Evolutionary conservation across 1,140 invertebrate genomes (phyloP).

Genomic region (Drosophila aff.): DNA sequence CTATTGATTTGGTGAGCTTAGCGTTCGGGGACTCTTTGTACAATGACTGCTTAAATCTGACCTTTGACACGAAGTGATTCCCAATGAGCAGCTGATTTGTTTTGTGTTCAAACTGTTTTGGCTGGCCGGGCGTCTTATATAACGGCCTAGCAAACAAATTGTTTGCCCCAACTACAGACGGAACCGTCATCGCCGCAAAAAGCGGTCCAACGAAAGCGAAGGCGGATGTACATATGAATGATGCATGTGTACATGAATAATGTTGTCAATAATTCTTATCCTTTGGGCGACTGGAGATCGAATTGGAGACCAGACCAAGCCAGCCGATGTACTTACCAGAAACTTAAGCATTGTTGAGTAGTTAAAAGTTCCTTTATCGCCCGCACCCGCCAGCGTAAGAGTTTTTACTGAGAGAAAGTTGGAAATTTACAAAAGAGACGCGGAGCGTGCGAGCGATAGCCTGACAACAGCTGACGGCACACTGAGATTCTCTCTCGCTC

Average conservation of each 20-base stretch:
- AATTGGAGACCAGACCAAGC: neutral
- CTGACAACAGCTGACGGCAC: conserved; percentile 66
- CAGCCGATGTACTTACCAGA: conserved; percentile 50
- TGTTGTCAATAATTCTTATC: neutral
- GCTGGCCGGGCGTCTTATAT: conserved; percentile 12
- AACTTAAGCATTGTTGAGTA: conserved; percentile 68
- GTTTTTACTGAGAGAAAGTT: conserved; percentile 27
- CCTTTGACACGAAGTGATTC: neutral
- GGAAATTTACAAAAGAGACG: conserved; percentile 31
- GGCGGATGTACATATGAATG: no score
- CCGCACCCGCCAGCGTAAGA: conserved; percentile 61
- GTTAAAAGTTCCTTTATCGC: conserved; percentile 56
- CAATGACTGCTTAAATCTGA: neutral
- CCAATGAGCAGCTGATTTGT: conserved; percentile 17
- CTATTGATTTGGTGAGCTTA: conserved; percentile 35
- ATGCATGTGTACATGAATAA: neutral
- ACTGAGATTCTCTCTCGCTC: conserved; percentile 19
- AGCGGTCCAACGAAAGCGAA: conserved; percentile 1
- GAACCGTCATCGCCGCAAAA: conserved; percentile 60
- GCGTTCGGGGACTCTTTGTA: conserved; percentile 4
- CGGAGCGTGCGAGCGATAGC: conserved; percentile 37
- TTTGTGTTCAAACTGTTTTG: neutral
- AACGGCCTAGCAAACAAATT: conserved; percentile 7
- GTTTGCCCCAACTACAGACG: neutral
- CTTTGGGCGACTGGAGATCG: no score